These are phyloP conservation scores for Sminthopsis crassicaudata DNA, from an alignment of 2,113 vertebrate genomes.

Conservation along the genomic window DNA sequence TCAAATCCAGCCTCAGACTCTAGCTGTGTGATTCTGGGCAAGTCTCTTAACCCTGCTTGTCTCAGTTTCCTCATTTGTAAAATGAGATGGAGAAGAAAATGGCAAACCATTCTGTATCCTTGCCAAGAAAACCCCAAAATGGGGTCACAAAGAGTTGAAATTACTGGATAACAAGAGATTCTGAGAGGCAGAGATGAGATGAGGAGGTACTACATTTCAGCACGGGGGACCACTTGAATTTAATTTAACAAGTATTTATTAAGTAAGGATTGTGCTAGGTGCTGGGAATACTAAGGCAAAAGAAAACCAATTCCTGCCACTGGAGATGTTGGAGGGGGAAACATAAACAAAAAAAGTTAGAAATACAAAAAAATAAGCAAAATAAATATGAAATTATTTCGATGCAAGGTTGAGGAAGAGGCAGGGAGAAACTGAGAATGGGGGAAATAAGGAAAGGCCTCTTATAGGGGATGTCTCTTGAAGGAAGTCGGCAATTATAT, in stretches of 20 bases:
- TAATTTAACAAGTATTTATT: not conserved
- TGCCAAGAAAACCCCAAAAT: not conserved
- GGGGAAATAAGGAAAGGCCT: not conserved
- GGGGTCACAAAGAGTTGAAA: not conserved
- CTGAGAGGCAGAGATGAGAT: not conserved
- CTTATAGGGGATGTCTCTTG: not conserved
- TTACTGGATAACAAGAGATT: not conserved
- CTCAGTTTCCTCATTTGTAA: not conserved
- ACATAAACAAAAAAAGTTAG: not conserved
- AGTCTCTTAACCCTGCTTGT: not conserved
- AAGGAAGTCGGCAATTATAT: not conserved
- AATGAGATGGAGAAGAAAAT: not conserved
- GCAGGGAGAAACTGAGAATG: not conserved
- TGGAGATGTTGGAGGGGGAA: not conserved
- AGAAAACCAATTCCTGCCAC: not conserved
- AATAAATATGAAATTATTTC: not conserved
- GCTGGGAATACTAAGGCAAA: not conserved
- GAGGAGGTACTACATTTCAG: not conserved
- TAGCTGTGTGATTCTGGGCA: not conserved
- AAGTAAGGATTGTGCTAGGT: not conserved
- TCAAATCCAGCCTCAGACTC: not conserved
- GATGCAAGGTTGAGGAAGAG: not conserved
- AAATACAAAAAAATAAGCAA: not conserved
- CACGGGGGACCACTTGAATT: not conserved
- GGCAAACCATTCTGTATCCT: not conserved